Evolutionary conservation across 2,888 invertebrate genomes (phyloP), one percentile per base, ranked within the genome.

Genomic region (Linnaemya tessellans): DNA sequence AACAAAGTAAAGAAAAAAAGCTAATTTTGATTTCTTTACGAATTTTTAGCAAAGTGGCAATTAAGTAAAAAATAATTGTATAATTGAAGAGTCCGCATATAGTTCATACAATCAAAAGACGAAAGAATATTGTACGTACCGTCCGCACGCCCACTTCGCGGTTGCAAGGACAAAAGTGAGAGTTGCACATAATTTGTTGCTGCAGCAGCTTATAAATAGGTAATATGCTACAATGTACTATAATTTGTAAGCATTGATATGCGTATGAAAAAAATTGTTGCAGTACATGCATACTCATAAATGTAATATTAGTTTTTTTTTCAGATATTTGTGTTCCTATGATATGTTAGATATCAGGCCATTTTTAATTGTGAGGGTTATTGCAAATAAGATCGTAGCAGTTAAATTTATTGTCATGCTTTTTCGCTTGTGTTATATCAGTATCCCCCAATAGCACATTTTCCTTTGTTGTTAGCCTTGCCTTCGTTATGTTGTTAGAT

Each of bases 131-230:
- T 22, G n/a, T 25, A 38, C 20, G 38, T 60, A 74, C 51, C 41
- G 84, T 85, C 84, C 84, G 81, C 60, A 79, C 81, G 81, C 84
- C 84, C 81, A 85, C 84, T 71, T 70, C 46, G 84, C 54, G 43
- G 58, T 79, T 74, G 81, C 81, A 79, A 81, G 81, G 81, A 85
- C 81, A 85, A 85, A 85, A 85, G 84, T 85, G 81, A 85, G 84
- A 82, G 84, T 85, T 75, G 84, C 73, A 81, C 80, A 70, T 56
- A 49, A 77, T 64, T 80, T 71, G 62, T 49, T 82, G 64, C 77
- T 77, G 73, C 81, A 81, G 77, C 77, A 80, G 73, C 68, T n/a
- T 41, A 41, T 41, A 41, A 54, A 64, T 62, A 79, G 84, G 84
- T 84, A 84, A 75, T 56, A 18, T 54, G 8, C 25, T 46, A 20